Conservation (phyloP, 92 coral and sea anemone species). For the Zoanthus solanderi region DNA sequence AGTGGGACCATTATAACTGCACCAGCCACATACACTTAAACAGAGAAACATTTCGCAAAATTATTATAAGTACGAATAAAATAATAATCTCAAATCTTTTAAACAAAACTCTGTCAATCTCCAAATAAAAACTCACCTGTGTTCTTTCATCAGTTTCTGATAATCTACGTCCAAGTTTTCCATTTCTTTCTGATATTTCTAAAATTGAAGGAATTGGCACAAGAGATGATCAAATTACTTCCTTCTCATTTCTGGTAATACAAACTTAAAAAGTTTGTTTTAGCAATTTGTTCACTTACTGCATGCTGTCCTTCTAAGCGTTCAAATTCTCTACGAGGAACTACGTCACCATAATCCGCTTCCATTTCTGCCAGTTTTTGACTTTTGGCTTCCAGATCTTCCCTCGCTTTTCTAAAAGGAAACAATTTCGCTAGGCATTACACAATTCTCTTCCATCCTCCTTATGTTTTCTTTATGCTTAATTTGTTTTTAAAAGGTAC, state of each 20-base stretch:
- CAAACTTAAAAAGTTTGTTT: no score
- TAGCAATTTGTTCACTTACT: slow-evolving; percentile 47
- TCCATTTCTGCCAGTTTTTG: slow-evolving; percentile 94
- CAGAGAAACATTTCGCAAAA: no score
- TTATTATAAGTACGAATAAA: no score
- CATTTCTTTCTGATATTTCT: slow-evolving; percentile 81
- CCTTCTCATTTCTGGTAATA: neutral
- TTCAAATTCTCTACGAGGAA: slow-evolving; percentile 95
- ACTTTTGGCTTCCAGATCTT: slow-evolving; percentile 90
- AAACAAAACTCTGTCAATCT: no score
- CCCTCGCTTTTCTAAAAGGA: slow-evolving; percentile 91
- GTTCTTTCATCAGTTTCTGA: slow-evolving; percentile 94
- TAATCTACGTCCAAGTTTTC: slow-evolving; percentile 77
- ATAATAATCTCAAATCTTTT: no score
- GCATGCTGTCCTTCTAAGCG: slow-evolving; percentile 78
- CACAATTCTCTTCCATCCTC: neutral
- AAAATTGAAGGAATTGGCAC: neutral
- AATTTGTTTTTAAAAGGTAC: neutral
- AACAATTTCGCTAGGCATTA: neutral
- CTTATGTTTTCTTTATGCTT: neutral
- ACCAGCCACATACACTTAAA: no score
- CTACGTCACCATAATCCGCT: slow-evolving; percentile 98
- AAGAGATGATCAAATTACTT: neutral
- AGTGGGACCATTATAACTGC: no score
- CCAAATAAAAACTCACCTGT: slow-evolving; percentile 68